Conservation (phyloP, 2,888 invertebrate genomes). For the Orthosia incerta region DNA sequence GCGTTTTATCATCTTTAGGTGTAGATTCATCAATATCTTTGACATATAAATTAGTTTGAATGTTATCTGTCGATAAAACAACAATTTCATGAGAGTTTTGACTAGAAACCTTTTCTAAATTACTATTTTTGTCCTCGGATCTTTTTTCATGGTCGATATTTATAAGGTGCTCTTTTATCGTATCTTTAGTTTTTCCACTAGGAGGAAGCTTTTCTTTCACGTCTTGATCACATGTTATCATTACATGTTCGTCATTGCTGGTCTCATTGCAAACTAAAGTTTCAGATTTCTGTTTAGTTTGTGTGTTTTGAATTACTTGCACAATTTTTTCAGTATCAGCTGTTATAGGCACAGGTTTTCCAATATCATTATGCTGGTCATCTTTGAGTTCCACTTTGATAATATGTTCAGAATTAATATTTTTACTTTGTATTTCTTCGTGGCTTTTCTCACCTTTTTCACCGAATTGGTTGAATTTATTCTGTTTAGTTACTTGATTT, state of each 20-base stretch:
- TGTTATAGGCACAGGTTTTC: slow-evolving; percentile 1
- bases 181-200: slow-evolving; percentile 11
- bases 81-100: slow-evolving; percentile 80
- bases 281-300: slow-evolving; percentile 24
- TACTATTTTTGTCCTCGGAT: slow-evolving; percentile 21
- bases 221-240: slow-evolving; percentile 39
- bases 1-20: slow-evolving; percentile 36
- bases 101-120: slow-evolving; percentile 27
- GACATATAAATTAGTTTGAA: slow-evolving; percentile 84
- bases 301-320: slow-evolving; percentile 33
- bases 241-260: slow-evolving; percentile 27
- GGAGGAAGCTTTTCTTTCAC: slow-evolving; percentile 18
- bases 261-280: slow-evolving; percentile 13
- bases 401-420: slow-evolving; percentile 13
- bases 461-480: slow-evolving; percentile 3
- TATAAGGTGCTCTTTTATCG: slow-evolving; percentile 41
- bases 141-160: slow-evolving; percentile 49
- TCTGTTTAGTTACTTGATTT: background rate
- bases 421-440: background rate
- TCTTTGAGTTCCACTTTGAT: slow-evolving; percentile 40
- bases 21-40: slow-evolving; percentile 76
- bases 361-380: background rate
- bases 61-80: slow-evolving; percentile 83
- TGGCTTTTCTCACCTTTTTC: background rate
- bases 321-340: slow-evolving; percentile 31